phyloP scores from a whole-genome alignment of 2,113 vertebrate genomes.

The Echinops telfairi region DNA sequence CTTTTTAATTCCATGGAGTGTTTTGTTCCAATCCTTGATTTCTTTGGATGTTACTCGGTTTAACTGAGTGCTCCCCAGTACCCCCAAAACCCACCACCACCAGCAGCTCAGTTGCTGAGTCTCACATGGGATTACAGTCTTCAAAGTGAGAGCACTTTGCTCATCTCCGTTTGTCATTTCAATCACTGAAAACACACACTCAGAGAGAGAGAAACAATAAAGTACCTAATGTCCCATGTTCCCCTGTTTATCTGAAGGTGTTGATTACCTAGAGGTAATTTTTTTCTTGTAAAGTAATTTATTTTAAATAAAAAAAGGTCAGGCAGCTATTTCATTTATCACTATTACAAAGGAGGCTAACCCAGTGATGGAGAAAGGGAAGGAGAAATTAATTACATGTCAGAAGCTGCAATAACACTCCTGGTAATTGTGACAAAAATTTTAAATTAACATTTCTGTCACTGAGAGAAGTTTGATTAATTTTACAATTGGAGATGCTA shows the following conservation, averaged over 20 bases:
- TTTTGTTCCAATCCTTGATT: constrained; percentile 47
- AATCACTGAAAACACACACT: constrained; percentile 59
- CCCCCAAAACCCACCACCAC: constrained; percentile 40
- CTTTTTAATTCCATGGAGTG: not conserved
- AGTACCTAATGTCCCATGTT: constrained; percentile 68
- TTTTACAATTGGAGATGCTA: constrained; percentile 90
- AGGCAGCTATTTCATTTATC: constrained; percentile 89
- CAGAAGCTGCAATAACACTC: constrained; percentile 89
- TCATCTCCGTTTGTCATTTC: constrained; percentile 62
- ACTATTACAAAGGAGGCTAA: constrained; percentile 88
- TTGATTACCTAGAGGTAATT: constrained; percentile 83
- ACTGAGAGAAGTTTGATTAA: constrained; percentile 91
- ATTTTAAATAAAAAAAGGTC: constrained; percentile 85
- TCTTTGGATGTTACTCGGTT: not conserved
- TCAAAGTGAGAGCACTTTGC: not conserved
- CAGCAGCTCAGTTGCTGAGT: constrained; percentile 20
- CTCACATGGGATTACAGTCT: constrained; percentile 21
- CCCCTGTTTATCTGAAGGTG: constrained; percentile 84
- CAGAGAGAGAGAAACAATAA: constrained; percentile 69
- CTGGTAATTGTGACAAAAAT: constrained; percentile 90
- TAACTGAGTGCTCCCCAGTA: not conserved
- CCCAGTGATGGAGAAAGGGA: constrained; percentile 87
- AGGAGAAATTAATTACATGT: constrained; percentile 93
- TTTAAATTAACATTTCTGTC: constrained; percentile 92
- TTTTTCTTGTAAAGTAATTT: constrained; percentile 85